A percentile compares a stretch with the other conserved stretches of the same genome.
phyloP scores from a whole-genome alignment of 30 jellyfish, hydroid and myxozoan species.

The Sanderia malayensis region DNA sequence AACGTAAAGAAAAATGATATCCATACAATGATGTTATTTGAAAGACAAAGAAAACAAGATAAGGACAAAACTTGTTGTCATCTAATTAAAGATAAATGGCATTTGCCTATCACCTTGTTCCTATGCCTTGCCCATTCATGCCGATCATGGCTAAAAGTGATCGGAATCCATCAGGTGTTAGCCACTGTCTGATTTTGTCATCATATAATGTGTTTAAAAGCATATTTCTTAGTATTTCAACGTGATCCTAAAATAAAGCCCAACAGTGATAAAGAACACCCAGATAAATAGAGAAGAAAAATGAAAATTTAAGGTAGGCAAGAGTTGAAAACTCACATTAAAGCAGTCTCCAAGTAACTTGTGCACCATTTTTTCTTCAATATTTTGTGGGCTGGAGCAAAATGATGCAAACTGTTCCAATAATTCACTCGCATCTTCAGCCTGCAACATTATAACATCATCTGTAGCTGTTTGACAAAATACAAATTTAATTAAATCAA shows the following conservation, averaged over 20 bases:
- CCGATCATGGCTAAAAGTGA: slow-evolving; percentile 85
- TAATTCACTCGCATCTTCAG: slow-evolving; percentile 46
- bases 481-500: too few species aligned
- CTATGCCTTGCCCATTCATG: slow-evolving; percentile 98
- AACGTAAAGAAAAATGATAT: too few species aligned
- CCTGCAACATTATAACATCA: too few species aligned
- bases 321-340: slow-evolving; percentile 64
- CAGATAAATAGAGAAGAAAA: too few species aligned
- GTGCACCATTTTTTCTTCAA: slow-evolving; percentile 63
- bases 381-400: slow-evolving; percentile 46
- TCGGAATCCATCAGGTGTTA: slow-evolving; percentile 66
- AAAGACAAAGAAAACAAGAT: too few species aligned
- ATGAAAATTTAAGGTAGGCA: background rate
- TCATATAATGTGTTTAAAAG: slow-evolving; percentile 21
- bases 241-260: slow-evolving; percentile 29
- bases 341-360: slow-evolving; percentile 80
- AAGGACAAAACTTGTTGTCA: too few species aligned
- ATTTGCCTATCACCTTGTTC: slow-evolving; percentile 66
- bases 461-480: too few species aligned
- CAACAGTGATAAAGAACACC: too few species aligned
- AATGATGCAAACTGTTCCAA: slow-evolving; percentile 43
- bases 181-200: slow-evolving; percentile 51
- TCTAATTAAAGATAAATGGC: too few species aligned
- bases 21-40: too few species aligned
- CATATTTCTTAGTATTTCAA: slow-evolving; percentile 47